phyloP scores from a whole-genome alignment of 2,797 vertebrate genomes.

The Pseudochaenichthys georgianus region DNA sequence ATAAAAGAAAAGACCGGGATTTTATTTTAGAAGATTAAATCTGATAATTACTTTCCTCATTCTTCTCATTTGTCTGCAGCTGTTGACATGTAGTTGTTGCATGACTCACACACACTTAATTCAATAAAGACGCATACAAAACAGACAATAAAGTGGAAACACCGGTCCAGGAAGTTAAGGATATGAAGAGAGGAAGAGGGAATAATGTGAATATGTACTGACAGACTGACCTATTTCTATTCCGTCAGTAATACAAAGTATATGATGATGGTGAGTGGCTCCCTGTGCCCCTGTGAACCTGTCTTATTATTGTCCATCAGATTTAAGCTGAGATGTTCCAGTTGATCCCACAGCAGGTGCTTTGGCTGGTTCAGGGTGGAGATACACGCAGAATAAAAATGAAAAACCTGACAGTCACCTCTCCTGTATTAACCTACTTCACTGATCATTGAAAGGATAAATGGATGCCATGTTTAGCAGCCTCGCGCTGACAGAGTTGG shows the following conservation, averaged over 20 bases:
- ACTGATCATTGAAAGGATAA: neutral
- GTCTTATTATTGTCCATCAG: neutral
- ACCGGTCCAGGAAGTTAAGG: slow-evolving; percentile 3
- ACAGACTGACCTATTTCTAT: slow-evolving; percentile 50
- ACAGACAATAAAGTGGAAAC: slow-evolving; percentile 22
- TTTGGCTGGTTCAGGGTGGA: neutral
- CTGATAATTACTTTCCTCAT: neutral
- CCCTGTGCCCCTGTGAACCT: neutral
- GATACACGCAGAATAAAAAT: neutral
- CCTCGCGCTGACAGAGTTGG: neutral
- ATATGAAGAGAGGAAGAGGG: neutral
- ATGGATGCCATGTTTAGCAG: neutral
- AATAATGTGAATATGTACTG: neutral
- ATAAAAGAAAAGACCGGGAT: neutral
- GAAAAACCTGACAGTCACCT: slow-evolving; percentile 15
- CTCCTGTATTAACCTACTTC: slow-evolving; percentile 50
- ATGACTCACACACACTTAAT: slow-evolving; percentile 3
- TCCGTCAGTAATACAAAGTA: slow-evolving; percentile 4
- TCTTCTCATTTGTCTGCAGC: slow-evolving; percentile 19
- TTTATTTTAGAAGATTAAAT: neutral
- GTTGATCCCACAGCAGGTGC: neutral
- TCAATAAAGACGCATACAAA: neutral
- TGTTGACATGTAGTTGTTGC: slow-evolving; percentile 16
- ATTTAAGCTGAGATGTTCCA: slow-evolving; percentile 7
- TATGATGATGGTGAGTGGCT: neutral